These are phyloP conservation scores for Ptilonorhynchus violaceus DNA, from an alignment of 2,113 vertebrate species.

Conservation along the genomic window DNA sequence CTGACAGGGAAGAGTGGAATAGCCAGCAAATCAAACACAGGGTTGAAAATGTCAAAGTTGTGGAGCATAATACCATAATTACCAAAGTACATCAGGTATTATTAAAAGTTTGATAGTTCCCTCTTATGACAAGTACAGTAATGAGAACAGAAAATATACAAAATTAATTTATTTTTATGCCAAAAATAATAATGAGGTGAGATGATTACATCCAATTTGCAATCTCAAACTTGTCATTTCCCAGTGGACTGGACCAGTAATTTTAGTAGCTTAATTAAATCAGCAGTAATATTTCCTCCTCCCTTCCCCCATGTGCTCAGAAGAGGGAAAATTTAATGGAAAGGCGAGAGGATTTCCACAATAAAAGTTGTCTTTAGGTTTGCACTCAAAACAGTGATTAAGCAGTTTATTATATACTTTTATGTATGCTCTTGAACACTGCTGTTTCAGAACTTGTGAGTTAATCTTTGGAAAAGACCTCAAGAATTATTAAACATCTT, in stretches of 20 bases:
- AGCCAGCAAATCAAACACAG: slow-evolving; percentile 18
- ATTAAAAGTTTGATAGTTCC: slow-evolving; percentile 52
- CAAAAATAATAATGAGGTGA: slow-evolving; percentile 53
- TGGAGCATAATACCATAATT: slow-evolving; percentile 22
- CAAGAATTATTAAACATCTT: background rate
- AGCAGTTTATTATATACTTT: background rate
- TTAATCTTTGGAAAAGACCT: background rate
- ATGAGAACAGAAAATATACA: slow-evolving; percentile 55
- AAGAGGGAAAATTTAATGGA: background rate
- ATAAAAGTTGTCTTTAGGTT: background rate
- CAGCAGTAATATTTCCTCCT: background rate
- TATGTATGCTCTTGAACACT: background rate
- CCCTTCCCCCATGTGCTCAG: background rate
- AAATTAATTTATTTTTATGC: slow-evolving; percentile 63
- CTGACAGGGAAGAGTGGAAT: background rate
- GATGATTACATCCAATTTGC: slow-evolving; percentile 20
- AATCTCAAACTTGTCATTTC: slow-evolving; percentile 36
- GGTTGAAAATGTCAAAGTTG: slow-evolving; percentile 52
- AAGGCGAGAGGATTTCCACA: background rate
- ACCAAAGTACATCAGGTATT: slow-evolving; percentile 19
- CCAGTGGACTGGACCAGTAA: background rate
- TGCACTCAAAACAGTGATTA: background rate
- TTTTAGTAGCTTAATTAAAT: slow-evolving; percentile 49
- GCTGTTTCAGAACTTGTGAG: background rate
- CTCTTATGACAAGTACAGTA: slow-evolving; percentile 28